These are phyloP conservation scores for Leptinotarsa texana DNA, from an alignment of 1,140 invertebrate species.

Conservation along the genomic window DNA sequence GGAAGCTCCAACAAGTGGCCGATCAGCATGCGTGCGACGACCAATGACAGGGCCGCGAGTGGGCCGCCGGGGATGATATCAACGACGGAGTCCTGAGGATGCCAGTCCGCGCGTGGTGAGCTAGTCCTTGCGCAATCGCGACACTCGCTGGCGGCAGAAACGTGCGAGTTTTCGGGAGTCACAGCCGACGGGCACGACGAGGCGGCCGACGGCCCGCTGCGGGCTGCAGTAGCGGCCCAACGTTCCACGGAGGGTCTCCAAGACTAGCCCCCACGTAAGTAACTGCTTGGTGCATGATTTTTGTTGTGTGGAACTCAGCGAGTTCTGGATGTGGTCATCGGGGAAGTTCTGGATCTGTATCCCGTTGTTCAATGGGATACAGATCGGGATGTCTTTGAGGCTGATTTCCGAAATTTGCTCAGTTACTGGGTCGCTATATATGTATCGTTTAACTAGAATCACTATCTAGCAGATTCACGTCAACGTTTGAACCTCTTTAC, in stretches of 20 bases:
- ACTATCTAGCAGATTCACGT: too few species aligned
- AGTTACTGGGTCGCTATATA: too few species aligned
- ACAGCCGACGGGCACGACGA: conserved; percentile 52
- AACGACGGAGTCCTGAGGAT: conserved; percentile 38
- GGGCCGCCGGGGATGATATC: conserved; percentile 46
- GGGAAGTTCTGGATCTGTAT: too few species aligned
- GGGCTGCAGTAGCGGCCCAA: conserved; percentile 46
- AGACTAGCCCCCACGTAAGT: conserved; percentile 37
- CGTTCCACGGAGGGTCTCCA: conserved; percentile 36
- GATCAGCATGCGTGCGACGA: conserved; percentile 43
- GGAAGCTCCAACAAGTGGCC: conserved; percentile 40
- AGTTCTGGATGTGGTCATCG: too few species aligned
- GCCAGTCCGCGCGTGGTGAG: conserved; percentile 46
- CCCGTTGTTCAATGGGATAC: too few species aligned
- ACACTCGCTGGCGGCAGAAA: conserved; percentile 29
- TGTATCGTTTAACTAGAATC: too few species aligned
- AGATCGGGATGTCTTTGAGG: too few species aligned
- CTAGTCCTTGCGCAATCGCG: conserved; percentile 46
- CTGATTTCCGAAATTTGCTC: too few species aligned
- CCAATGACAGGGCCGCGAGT: conserved; percentile 42
- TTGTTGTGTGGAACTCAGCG: too few species aligned
- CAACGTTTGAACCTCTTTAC: too few species aligned
- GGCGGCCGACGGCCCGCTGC: conserved; percentile 49
- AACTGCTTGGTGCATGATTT: conserved; percentile 10
- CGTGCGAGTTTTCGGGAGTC: conserved; percentile 42